phyloP scores from a whole-genome alignment of 2,113 vertebrate genomes.

The Gymnarchus niloticus region DNA sequence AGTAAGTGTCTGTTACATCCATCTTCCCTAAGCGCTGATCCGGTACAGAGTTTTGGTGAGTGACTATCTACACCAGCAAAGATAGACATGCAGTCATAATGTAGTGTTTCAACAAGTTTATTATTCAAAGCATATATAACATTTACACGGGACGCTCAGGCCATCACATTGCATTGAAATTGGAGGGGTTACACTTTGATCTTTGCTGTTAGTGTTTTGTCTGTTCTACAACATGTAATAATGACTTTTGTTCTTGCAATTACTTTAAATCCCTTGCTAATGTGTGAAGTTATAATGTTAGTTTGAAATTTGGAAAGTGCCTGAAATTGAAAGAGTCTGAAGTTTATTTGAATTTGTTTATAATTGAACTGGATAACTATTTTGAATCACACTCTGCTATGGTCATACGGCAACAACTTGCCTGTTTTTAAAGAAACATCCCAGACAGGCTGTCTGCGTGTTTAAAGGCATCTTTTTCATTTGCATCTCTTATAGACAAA shows the following conservation, averaged over 20 bases:
- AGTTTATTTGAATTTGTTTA: not conserved
- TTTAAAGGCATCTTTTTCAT: not conserved
- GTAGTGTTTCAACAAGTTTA: not conserved
- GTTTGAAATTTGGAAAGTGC: not conserved
- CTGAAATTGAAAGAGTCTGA: not conserved
- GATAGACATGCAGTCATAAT: not conserved
- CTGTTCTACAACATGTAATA: not conserved
- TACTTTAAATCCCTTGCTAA: not conserved
- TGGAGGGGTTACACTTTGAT: not conserved
- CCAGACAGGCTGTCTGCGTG: not conserved
- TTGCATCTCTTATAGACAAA: not conserved
- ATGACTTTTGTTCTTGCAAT: not conserved
- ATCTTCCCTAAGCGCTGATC: not conserved
- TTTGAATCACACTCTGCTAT: not conserved
- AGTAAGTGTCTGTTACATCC: not conserved
- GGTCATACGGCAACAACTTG: not conserved
- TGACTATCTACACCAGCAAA: not conserved
- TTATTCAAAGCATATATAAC: not conserved
- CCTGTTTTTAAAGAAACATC: not conserved
- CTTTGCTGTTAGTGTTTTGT: not conserved
- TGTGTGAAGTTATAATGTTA: not conserved
- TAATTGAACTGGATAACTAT: not conserved
- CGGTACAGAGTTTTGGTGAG: not conserved
- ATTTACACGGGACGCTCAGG: not conserved
- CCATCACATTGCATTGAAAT: not conserved